Conservation (phyloP, 1,140 invertebrate genomes). For the Manduca sexta region DNA sequence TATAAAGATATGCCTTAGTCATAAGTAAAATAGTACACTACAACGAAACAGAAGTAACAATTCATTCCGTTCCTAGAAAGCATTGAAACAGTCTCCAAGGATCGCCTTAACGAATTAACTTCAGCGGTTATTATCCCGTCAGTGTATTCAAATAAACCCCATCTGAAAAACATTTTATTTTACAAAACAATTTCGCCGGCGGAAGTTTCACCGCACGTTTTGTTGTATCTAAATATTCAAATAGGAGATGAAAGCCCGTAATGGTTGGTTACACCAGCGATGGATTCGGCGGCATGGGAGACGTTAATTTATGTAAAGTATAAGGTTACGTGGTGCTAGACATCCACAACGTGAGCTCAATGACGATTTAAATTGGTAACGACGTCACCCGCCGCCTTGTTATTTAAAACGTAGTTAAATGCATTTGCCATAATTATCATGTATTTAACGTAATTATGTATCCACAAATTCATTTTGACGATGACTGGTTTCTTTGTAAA, state of each 20-base stretch:
- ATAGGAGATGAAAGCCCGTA: slow-evolving; percentile 43
- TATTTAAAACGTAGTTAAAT: too few species aligned
- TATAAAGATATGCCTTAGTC: too few species aligned
- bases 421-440: too few species aligned
- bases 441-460: too few species aligned
- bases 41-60: too few species aligned
- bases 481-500: too few species aligned
- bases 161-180: neutral
- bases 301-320: slow-evolving; percentile 58
- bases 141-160: neutral
- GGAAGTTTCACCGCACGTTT: slow-evolving; percentile 40
- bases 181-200: slow-evolving; percentile 20
- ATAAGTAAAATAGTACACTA: too few species aligned
- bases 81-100: neutral
- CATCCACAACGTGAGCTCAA: slow-evolving; percentile 54
- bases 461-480: too few species aligned
- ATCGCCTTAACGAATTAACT: slow-evolving; percentile 14
- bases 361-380: slow-evolving; percentile 48
- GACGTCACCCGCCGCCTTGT: slow-evolving; percentile 16
- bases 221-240: slow-evolving; percentile 59
- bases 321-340: slow-evolving; percentile 47
- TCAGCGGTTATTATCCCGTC: neutral
- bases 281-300: slow-evolving; percentile 32
- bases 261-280: slow-evolving; percentile 57
- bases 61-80: neutral